Base-by-base conservation (phyloP, 2,113 vertebrate species). In the Saccopteryx bilineata region DNA sequence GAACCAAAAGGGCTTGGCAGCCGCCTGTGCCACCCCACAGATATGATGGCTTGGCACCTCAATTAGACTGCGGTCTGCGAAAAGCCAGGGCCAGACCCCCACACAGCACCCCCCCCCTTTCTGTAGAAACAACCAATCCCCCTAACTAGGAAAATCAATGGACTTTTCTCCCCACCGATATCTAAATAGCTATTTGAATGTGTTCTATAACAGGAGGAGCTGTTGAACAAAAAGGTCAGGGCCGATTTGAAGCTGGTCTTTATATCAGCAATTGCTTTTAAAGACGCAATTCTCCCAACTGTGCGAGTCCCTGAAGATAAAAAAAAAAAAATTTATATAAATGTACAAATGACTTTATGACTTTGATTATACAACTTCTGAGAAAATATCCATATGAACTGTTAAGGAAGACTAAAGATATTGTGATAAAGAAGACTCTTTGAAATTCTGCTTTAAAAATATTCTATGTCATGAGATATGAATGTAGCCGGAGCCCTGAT, bases 221-320 rank as follows among this genome's bases (percentile, higher is more conserved):
- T 90, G 21, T 84, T 96, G 96, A 98, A 98, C 96, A 98, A 98
- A 98, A 98, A 98, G 98, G 98, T 98, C 97, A 97, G 83, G 39
- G 50, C 95, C 87, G 92, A 97, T 98, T 91, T 95, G 94, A 97
- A 98, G 96, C 94, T 52, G 9, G 80, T 94, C 92, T 98, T 98
- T 98, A 88, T 93, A 98, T 96, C 96, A 83, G 96, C 96, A 93
- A 86, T 97, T 94, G 95, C 93, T 97, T 98, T 96, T 76, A 97
- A 74, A 82, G 93, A 95, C 21, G 13, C 76, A 78, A 93, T 97
- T 93, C 95, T 96, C 90, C 96, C 92, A 91, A 90, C 83, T 52
- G 96, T 75, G 87, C 10, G 80, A 96, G 93, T 90, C 82, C 91
- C 91, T 68, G 87, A 94, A 97, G 94, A 97, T 96, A 56, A 95